Percentiles rank a stretch among this genome's conserved stretches.
Evolutionary conservation across 2,113 vertebrate species (phyloP).

Genomic region (Thamnophis sirtalis): DNA sequence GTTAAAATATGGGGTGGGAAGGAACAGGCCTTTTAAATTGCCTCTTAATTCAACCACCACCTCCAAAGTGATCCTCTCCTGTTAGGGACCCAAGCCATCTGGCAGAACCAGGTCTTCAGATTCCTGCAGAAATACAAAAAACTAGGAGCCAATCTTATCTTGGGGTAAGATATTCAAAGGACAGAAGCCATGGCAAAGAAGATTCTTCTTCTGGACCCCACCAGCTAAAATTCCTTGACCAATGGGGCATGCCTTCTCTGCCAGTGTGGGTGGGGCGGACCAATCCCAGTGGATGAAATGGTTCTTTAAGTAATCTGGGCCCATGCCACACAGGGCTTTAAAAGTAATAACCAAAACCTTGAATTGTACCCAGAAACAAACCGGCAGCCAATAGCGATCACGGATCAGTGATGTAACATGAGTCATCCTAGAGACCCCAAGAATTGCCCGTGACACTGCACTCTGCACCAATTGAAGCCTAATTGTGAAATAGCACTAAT

Average conservation of each 20-base stretch:
- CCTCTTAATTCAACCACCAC: background rate
- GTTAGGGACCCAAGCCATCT: background rate
- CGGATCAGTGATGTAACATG: no score
- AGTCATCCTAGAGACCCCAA: no score
- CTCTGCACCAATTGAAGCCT: no score
- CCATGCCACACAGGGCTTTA: no score
- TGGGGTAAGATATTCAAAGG: background rate
- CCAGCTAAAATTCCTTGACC: background rate
- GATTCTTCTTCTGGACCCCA: background rate
- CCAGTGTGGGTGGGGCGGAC: background rate
- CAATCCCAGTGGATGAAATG: no score
- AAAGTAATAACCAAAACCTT: no score
- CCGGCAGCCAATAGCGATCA: no score
- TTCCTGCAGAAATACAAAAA: background rate
- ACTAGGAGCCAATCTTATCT: background rate
- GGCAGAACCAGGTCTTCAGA: background rate
- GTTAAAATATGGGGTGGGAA: background rate
- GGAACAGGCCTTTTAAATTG: background rate
- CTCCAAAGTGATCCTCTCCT: background rate
- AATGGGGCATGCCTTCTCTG: background rate
- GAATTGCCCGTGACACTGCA: no score
- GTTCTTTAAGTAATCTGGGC: no score
- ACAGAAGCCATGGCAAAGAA: background rate
- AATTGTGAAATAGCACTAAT: background rate
- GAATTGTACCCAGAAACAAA: no score